Base-by-base conservation (phyloP, 2,888 invertebrate species). In the Cordilura impudica region DNA sequence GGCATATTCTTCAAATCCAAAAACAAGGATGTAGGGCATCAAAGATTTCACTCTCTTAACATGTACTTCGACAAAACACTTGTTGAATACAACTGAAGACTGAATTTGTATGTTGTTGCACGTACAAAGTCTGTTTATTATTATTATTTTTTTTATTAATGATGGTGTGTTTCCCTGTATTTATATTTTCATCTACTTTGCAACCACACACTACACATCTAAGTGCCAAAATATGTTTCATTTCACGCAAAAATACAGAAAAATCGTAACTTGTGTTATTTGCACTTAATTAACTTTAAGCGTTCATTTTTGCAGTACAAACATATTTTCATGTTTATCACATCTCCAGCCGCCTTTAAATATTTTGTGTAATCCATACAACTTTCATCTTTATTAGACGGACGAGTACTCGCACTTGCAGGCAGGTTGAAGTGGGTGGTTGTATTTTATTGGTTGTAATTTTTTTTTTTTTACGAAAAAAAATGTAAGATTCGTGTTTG, bases 191-290 rank as follows among this genome's bases (percentile, higher is more conserved):
- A 39, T 31, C 10, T 31, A 31, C 31, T 10, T 31, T 23, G 45
- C 10, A 23, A 43, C 19, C 43, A 43, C 8, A 23, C 23, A 45
- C 45, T 12, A 26, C 29, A 35, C n/a, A 35, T 60, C 35, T 51
- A 63, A 63, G 63, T 63, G 63, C 63, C 63, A 63, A 63, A 63
- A 63, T 63, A 51, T 63, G 63, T 63, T 63, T 63, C 63, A 63
- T 63, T 63, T 63, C 63, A 63, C 63, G 45, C 45, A 31, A 31
- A 35, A 21, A 58, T 16, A 39, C n/a, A 8, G 14, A 51, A 23
- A 8, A 58, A 51, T 21, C 19, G 31, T 61, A 12, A n/a, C n/a
- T n/a, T n/a, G 10, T 61, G 60, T 70, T 70, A 70, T 70, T 70
- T 70, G 70, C 60, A 70, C 70, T 61, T 70, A 70, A 70, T 70